phyloP scores from a whole-genome alignment of 2,113 vertebrate species.

The Mobula hypostoma region DNA sequence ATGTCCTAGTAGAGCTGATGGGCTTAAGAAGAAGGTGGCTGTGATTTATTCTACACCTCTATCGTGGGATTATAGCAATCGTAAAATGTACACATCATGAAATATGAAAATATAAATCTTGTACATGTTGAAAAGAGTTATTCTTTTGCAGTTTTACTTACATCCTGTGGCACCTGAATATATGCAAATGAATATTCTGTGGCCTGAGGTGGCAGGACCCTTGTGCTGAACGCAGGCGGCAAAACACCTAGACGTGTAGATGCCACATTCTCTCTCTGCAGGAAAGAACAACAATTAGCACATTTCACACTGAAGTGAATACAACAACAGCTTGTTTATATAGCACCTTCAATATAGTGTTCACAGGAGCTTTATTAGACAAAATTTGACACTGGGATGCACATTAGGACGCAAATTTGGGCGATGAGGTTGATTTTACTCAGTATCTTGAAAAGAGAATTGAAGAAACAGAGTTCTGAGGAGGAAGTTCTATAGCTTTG shows the following conservation, averaged over 20 bases:
- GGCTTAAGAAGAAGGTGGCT: too few relatives aligned
- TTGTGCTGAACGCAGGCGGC: conserved; percentile 77
- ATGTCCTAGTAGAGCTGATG: too few relatives aligned
- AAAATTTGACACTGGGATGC: neutral
- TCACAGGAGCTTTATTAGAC: neutral
- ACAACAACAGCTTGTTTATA: neutral
- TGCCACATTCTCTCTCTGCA: conserved; percentile 76
- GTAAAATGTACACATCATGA: neutral
- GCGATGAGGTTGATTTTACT: neutral
- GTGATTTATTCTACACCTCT: neutral
- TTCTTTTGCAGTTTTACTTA: conserved; percentile 54
- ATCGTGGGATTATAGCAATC: neutral
- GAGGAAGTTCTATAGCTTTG: neutral
- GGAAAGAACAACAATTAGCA: conserved; percentile 39
- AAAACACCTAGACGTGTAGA: conserved; percentile 70
- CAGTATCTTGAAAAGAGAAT: neutral
- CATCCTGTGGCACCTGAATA: conserved; percentile 83
- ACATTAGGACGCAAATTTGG: neutral
- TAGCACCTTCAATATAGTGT: neutral
- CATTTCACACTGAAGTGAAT: neutral
- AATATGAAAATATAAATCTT: neutral
- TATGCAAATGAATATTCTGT: conserved; percentile 81
- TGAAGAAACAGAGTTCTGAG: neutral
- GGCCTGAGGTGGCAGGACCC: conserved; percentile 75
- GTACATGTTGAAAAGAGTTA: neutral